Percentiles rank a stretch among this genome's conserved stretches.
phyloP scores from a whole-genome alignment of 2,888 invertebrate genomes.

The Chesias legatella region DNA sequence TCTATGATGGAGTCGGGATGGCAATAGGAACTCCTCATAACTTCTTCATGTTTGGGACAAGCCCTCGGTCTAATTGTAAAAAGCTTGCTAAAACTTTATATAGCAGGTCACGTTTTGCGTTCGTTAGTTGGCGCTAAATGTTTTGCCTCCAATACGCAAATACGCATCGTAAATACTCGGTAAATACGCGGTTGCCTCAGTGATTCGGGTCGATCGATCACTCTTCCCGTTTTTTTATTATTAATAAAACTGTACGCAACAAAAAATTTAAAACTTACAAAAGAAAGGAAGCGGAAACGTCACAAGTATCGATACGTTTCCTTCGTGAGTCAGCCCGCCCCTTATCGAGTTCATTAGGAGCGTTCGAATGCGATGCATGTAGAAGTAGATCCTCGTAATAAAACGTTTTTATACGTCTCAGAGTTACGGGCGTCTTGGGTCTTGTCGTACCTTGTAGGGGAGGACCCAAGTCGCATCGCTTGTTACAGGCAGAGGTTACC shows the following conservation, averaged over 20 bases:
- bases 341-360: constrained; percentile 65
- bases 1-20: too few relatives aligned
- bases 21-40: too few relatives aligned
- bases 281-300: constrained; percentile 70
- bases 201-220: constrained; percentile 48
- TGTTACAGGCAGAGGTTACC: too few relatives aligned
- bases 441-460: too few relatives aligned
- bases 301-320: constrained; percentile 68
- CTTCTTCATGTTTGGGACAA: too few relatives aligned
- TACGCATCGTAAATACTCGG: too few relatives aligned
- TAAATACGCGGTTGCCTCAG: too few relatives aligned
- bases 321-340: constrained; percentile 61
- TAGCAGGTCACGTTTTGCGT: constrained; percentile 6
- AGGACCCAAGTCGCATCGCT: too few relatives aligned
- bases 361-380: constrained; percentile 48
- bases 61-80: too few relatives aligned
- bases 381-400: constrained; percentile 37
- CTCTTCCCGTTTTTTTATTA: constrained; percentile 53
- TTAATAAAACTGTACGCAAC: constrained; percentile 59
- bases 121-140: constrained; percentile 40
- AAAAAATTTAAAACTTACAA: constrained; percentile 47
- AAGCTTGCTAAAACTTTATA: too few relatives aligned
- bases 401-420: too few relatives aligned
- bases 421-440: too few relatives aligned
- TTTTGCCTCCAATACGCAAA: constrained; percentile 57